These are phyloP conservation scores for Pangasius larnaudii DNA, from an alignment of 2,797 vertebrate species.

Conservation along the genomic window DNA sequence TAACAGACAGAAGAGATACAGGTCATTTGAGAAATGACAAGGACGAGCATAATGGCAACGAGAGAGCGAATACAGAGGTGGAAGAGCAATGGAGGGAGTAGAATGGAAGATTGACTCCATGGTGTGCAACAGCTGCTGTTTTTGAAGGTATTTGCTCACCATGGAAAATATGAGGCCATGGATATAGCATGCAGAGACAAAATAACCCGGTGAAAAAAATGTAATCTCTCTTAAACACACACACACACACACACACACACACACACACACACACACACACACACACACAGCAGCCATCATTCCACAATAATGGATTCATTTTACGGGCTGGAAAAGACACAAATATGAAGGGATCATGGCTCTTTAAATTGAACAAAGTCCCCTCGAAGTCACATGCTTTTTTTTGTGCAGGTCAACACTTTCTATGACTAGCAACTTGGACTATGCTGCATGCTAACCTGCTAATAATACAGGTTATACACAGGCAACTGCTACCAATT, in stretches of 20 bases:
- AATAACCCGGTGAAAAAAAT: slow-evolving; percentile 48
- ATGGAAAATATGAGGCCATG: slow-evolving; percentile 55
- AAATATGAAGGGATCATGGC: slow-evolving; percentile 49
- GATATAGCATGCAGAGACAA: slow-evolving; percentile 52
- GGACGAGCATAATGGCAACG: slow-evolving; percentile 34
- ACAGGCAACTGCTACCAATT: neutral
- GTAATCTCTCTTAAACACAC: slow-evolving; percentile 8
- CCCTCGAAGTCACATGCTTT: slow-evolving; percentile 48
- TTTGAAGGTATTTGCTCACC: slow-evolving; percentile 49
- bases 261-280: neutral
- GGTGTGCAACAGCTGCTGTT: slow-evolving; percentile 51
- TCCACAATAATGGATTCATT: slow-evolving; percentile 53
- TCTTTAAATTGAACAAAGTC: slow-evolving; percentile 53
- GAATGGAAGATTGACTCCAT: slow-evolving; percentile 37
- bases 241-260: slow-evolving; percentile 2
- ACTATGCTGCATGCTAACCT: slow-evolving; percentile 10
- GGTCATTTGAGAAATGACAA: slow-evolving; percentile 62
- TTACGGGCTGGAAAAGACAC: slow-evolving; percentile 52
- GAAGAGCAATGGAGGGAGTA: slow-evolving; percentile 44
- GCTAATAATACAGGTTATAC: slow-evolving; percentile 2
- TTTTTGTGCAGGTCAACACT: slow-evolving; percentile 39
- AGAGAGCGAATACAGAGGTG: slow-evolving; percentile 12
- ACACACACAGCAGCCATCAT: slow-evolving; percentile 32
- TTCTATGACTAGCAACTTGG: slow-evolving; percentile 19
- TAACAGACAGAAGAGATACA: slow-evolving; percentile 36